Base-by-base conservation (phyloP, 1,140 invertebrate genomes). In the Ceratoteleas bidentatus region DNA sequence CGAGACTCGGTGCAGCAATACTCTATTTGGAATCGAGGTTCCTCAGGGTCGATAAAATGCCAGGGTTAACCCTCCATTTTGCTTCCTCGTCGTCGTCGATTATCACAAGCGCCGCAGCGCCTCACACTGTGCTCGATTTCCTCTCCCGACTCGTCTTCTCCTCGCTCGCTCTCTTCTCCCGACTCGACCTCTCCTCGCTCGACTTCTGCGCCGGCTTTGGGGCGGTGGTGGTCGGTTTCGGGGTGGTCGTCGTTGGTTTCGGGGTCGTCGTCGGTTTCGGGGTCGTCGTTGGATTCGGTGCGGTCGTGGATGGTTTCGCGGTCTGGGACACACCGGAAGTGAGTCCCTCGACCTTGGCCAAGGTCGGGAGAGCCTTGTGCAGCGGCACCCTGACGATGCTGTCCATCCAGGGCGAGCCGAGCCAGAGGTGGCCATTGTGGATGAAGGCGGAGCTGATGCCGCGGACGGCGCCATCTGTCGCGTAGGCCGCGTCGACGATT, bases 361-460 rank as follows among this genome's bases (percentile, higher is more conserved):
- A 80, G 77, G 88, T 75, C 73, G 93, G 90, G 43, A 93, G 87
- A 84, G 92, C 84, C 83, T 93, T 86, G 61, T 92, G 87, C 9
- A 94, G 88, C 38, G 93, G 92, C 16, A 94, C 91, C 80, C 93
- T 92, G 4, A 91, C 94, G 49, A 97, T 87, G 83, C 93, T 95
- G 16, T 94, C 88, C 84, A 94, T 93, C 74, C 92, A 93, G 7
- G 95, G 95, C n/a, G 94, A 94, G 11, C 96, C 95, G 0, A 96
- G 85, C 87, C 94, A 95, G 2, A 95, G 90, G 70, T 87, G 92
- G 50, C 85, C 92, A 69, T 92, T 87, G 32, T 91, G 86, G 43
- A 95, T 92, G 60, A 94, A 92, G 1, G 94, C 94, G 85, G 95
- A 93, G 87, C 92, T 93, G 13, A 94, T 92, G n/a, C 76, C 69